Base-by-base conservation (phyloP, 92 coral and sea anemone genomes). In the Zoanthus sociatus region DNA sequence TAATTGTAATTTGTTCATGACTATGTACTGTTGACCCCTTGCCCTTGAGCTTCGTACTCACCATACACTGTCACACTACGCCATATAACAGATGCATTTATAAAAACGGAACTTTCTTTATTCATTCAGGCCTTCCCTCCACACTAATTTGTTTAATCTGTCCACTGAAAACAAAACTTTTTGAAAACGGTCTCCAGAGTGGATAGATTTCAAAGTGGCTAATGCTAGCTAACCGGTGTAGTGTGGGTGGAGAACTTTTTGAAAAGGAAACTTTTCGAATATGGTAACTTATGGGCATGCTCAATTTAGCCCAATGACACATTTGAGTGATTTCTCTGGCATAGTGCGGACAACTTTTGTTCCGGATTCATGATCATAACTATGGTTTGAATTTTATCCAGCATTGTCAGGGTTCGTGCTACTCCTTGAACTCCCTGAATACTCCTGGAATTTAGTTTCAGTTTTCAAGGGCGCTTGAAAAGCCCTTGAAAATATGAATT, bases 61-160 rank as follows among this genome's bases (percentile, higher is more conserved):
- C 64, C 64, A 56, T 56, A 56, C 64, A 56, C 64, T 56, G 64
- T 56, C 64, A 56, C 64, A 56, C 64, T 56, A 56, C n/a, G 64
- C 64, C 64, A 56, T 56, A 56, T 4, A 56, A 56, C 13, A 56
- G 64, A 56, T 56, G 64, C 64, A 56, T 56, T 56, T 56, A 56
- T 56, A 56, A 56, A 56, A 56, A 56, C n/a, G 16, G 64, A 56
- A 56, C 64, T 56, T 56, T 56, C 15, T 56, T 56, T 56, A 56
- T 56, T 56, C 64, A 56, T 56, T 48, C 53, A 48, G 53, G 53
- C 53, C 53, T 48, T 48, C 53, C 53, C 53, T 48, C 53, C 53
- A 48, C 64, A 56, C 64, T 56, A 56, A 56, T 56, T 56, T 56
- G 64, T 56, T 56, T 56, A 56, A 56, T 56, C 64, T 56, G 64